Percentiles rank a stretch among this genome's conserved stretches.
These are phyloP conservation scores for Tuberolachnus salignus DNA, from an alignment of 2,888 invertebrate species.

Conservation along the genomic window DNA sequence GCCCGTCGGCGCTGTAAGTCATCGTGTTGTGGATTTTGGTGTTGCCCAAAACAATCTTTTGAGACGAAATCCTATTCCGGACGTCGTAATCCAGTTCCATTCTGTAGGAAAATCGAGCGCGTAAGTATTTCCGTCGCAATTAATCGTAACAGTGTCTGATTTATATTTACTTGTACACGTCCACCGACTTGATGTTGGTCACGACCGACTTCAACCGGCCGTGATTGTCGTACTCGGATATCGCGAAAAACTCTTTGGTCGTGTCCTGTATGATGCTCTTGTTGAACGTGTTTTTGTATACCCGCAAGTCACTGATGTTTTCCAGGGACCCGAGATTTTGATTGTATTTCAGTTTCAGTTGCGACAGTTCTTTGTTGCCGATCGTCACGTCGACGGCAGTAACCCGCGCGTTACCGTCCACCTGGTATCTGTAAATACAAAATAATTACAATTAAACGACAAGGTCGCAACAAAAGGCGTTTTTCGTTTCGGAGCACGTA, in stretches of 20 bases:
- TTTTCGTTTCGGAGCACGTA: conserved; percentile 63
- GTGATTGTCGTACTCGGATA: conserved; percentile 87
- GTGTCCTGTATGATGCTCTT: conserved; percentile 89
- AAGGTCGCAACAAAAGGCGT: not conserved
- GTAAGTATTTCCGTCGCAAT: not conserved
- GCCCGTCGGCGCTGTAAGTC: conserved; percentile 92
- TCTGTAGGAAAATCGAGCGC: conserved; percentile 63
- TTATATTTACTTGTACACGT: conserved; percentile 67
- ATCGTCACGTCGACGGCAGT: conserved; percentile 87
- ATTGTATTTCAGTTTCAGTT: conserved; percentile 82
- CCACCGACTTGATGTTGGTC: conserved; percentile 84
- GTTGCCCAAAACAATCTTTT: conserved; percentile 80
- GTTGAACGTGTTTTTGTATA: conserved; percentile 85
- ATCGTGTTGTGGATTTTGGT: conserved; percentile 81
- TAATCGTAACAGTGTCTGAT: not conserved
- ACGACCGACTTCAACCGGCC: conserved; percentile 81
- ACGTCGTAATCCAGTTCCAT: conserved; percentile 86
- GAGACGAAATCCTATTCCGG: conserved; percentile 81
- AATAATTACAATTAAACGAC: not conserved
- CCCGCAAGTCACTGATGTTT: conserved; percentile 82
- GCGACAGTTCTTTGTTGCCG: conserved; percentile 84
- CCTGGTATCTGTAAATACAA: conserved; percentile 75
- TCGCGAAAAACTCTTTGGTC: conserved; percentile 86
- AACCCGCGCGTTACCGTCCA: conserved; percentile 89
- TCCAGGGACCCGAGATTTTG: conserved; percentile 87